A percentile compares a stretch with the other conserved stretches of the same genome.
Conservation (phyloP, 2,888 invertebrate genomes). For the Pyrochroa serraticornis region DNA sequence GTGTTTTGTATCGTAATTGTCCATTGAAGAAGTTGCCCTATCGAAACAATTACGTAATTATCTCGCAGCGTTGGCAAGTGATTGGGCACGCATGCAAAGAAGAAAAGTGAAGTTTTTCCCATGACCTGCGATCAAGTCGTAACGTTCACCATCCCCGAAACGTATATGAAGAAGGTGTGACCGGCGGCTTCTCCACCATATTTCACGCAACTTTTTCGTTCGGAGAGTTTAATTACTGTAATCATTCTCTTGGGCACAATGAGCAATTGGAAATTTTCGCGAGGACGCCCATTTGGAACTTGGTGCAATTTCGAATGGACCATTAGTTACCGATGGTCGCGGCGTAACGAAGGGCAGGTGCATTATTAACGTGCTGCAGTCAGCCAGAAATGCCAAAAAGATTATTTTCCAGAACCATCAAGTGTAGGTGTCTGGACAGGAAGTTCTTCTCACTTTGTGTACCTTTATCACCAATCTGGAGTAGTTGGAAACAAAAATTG, state of each 20-base stretch:
- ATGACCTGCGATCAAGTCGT: conserved; percentile 40
- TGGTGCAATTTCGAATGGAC: not conserved
- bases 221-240: conserved; percentile 22
- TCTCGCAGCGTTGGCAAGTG: not conserved
- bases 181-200: conserved; percentile 21
- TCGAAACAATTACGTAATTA: too few relatives aligned
- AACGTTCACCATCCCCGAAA: conserved; percentile 6
- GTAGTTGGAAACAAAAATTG: too few relatives aligned
- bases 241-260: conserved; percentile 15
- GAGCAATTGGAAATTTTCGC: conserved; percentile 18
- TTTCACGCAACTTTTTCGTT: conserved; percentile 23
- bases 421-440: too few relatives aligned
- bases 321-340: too few relatives aligned
- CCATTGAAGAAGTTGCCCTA: too few relatives aligned
- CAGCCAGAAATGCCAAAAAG: too few relatives aligned
- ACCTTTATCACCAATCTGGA: too few relatives aligned
- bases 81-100: conserved; percentile 9
- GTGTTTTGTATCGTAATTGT: too few relatives aligned
- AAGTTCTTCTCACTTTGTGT: too few relatives aligned
- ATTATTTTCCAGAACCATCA: too few relatives aligned
- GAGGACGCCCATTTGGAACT: conserved; percentile 2
- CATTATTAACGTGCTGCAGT: too few relatives aligned
- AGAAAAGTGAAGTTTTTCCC: conserved; percentile 36
- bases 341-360: too few relatives aligned
- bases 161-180: conserved; percentile 24